phyloP scores from a whole-genome alignment of 2,888 invertebrate genomes.

The Boloria euphrosyne region DNA sequence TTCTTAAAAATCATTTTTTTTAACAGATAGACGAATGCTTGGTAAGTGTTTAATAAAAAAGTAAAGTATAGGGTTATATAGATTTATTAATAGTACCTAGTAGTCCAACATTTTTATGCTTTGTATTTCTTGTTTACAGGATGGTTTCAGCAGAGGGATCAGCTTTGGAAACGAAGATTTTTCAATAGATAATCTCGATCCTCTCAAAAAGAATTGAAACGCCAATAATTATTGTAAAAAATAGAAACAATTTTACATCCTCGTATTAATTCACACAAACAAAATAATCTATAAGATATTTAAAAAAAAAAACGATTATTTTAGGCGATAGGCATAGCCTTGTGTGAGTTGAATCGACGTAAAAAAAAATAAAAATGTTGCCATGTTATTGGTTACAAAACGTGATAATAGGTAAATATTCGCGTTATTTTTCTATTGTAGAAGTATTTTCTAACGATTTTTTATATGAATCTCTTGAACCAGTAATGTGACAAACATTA shows the following conservation, averaged over 20 bases:
- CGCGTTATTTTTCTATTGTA: constrained; percentile 55
- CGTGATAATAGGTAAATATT: constrained; percentile 64
- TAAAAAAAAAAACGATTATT: constrained; percentile 13
- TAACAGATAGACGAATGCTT: constrained; percentile 12
- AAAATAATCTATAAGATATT: constrained; percentile 45
- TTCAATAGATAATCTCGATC: constrained; percentile 96
- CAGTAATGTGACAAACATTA: constrained; percentile 21
- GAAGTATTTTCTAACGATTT: constrained; percentile 53
- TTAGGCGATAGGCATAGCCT: constrained; percentile 44
- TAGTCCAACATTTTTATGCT: constrained; percentile 1
- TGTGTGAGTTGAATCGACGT: constrained; percentile 56
- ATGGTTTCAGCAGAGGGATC: constrained; percentile 93
- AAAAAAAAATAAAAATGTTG: constrained; percentile 57
- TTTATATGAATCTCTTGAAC: constrained; percentile 41
- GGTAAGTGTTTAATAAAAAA: constrained; percentile 1
- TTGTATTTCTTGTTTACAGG: constrained; percentile 83
- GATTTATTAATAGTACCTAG: neutral
- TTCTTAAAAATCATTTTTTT: constrained; percentile 4
- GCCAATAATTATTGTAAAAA: constrained; percentile 39
- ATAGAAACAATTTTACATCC: constrained; percentile 50
- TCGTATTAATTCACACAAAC: constrained; percentile 62
- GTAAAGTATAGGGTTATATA: neutral
- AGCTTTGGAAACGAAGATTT: constrained; percentile 96
- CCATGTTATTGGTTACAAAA: constrained; percentile 74
- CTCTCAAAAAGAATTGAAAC: constrained; percentile 88